Percentiles rank a stretch among this genome's conserved stretches.
phyloP scores from a whole-genome alignment of 2,113 vertebrate genomes.

The Cavia porcellus region DNA sequence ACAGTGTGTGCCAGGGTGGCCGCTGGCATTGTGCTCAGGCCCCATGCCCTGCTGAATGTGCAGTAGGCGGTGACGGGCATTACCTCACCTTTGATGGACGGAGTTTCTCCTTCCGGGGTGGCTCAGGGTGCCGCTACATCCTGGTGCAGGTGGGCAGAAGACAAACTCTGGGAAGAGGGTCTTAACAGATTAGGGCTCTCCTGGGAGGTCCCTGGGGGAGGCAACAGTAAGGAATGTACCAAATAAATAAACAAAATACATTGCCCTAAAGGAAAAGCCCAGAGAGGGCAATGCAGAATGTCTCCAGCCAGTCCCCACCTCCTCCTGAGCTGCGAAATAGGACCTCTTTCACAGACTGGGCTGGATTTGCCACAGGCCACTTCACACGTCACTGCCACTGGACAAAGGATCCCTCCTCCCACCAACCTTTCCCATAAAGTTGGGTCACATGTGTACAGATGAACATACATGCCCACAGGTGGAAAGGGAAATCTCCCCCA shows the following conservation, averaged over 20 bases:
- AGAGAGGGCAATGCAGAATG: not conserved
- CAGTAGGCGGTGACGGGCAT: slow-evolving; percentile 90
- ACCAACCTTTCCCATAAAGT: not conserved
- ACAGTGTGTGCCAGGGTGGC: slow-evolving; percentile 91
- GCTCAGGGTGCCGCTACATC: slow-evolving; percentile 87
- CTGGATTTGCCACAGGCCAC: not conserved
- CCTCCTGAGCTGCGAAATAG: not conserved
- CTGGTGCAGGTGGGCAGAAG: slow-evolving; percentile 90
- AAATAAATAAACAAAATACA: not conserved
- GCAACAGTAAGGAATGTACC: not conserved
- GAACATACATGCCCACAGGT: not conserved
- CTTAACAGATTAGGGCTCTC: not conserved
- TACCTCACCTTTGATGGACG: slow-evolving; percentile 93
- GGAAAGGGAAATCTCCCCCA: not conserved
- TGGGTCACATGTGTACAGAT: not conserved
- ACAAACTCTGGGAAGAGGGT: accelerated
- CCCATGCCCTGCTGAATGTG: slow-evolving; percentile 91
- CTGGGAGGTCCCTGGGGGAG: accelerated
- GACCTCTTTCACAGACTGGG: not conserved
- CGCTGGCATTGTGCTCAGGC: slow-evolving; percentile 92
- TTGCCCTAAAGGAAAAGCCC: not conserved
- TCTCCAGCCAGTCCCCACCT: not conserved
- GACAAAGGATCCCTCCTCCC: not conserved
- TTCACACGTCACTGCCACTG: not conserved
- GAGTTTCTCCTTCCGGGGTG: slow-evolving; percentile 89